These are phyloP conservation scores for Phlogophora meticulosa DNA, from an alignment of 2,888 invertebrate genomes.

Conservation along the genomic window DNA sequence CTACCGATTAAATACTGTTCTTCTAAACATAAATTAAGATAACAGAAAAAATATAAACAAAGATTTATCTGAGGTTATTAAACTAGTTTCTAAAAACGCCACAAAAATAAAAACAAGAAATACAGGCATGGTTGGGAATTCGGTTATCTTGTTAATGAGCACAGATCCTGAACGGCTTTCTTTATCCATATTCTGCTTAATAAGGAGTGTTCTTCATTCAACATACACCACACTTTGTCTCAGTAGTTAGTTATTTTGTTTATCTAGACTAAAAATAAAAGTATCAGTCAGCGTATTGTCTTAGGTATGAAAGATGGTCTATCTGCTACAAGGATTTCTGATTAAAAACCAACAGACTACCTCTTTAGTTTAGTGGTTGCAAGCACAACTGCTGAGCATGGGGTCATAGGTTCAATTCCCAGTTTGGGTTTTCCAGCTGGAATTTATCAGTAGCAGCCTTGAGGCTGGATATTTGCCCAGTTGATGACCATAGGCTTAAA, in stretches of 20 bases:
- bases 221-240: background rate
- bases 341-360: background rate
- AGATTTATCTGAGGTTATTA: constrained; percentile 34
- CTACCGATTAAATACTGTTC: background rate
- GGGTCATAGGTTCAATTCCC: too few relatives aligned
- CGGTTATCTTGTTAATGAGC: constrained; percentile 3
- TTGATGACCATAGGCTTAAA: too few relatives aligned
- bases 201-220: background rate
- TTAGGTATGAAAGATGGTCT: background rate
- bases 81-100: constrained; percentile 45
- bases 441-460: too few relatives aligned
- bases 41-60: constrained; percentile 18
- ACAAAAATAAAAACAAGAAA: constrained; percentile 33
- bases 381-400: too few relatives aligned
- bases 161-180: background rate
- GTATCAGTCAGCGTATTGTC: background rate
- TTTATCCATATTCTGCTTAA: constrained; percentile 7
- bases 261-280: constrained; percentile 34
- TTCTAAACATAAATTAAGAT: constrained; percentile 3
- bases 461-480: too few relatives aligned
- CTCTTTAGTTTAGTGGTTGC: too few relatives aligned
- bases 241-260: background rate
- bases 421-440: too few relatives aligned
- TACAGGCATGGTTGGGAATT: constrained; percentile 22
- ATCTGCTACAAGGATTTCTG: background rate